Percentiles rank a stretch among this genome's conserved stretches.
phyloP scores from a whole-genome alignment of 2,113 vertebrate genomes.

The Aldabrachelys gigantea region DNA sequence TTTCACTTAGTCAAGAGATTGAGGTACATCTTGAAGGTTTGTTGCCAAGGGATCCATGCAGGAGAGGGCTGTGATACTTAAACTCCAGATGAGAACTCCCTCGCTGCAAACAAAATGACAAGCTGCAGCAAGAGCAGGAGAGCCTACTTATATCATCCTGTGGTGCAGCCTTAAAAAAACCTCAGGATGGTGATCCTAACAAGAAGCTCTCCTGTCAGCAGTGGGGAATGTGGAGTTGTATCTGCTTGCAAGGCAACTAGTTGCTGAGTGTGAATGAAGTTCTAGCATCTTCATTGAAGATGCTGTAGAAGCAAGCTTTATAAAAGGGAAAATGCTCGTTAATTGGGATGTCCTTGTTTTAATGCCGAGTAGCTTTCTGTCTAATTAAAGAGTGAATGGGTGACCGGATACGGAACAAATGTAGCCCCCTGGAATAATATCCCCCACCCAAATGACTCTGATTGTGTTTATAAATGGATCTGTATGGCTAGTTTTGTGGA shows the following conservation, averaged over 20 bases:
- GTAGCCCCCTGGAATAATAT: background rate
- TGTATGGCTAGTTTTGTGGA: background rate
- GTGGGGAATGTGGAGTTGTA: background rate
- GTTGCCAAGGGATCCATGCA: background rate
- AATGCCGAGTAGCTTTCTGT: background rate
- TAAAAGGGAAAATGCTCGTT: background rate
- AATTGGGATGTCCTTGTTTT: background rate
- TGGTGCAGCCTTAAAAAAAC: background rate
- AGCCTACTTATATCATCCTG: background rate
- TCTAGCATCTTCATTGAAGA: background rate
- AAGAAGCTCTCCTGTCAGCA: no score
- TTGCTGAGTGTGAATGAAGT: background rate
- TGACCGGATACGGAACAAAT: background rate
- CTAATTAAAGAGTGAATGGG: background rate
- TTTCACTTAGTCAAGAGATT: background rate
- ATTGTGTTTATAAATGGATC: background rate
- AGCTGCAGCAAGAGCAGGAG: background rate
- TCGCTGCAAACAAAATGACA: background rate
- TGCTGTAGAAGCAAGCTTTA: background rate
- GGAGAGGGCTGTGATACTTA: background rate
- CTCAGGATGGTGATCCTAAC: background rate
- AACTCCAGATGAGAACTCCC: background rate
- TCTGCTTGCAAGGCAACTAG: background rate
- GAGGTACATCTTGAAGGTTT: background rate
- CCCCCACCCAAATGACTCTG: background rate